Base-by-base conservation (phyloP, 2,888 invertebrate genomes). In the Mythimna ferrago region DNA sequence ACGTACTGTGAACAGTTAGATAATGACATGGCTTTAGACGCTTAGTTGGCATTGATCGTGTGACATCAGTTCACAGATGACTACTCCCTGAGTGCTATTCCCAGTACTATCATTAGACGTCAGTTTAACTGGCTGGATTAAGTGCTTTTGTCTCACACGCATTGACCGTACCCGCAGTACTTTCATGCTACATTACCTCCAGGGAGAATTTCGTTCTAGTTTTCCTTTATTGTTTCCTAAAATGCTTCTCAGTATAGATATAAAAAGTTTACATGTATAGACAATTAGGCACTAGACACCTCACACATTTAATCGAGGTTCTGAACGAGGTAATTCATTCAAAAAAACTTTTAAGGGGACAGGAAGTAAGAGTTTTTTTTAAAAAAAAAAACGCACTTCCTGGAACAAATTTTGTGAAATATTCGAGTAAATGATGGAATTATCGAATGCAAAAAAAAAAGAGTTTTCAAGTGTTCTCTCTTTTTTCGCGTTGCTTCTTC, bases 1-100 rank as follows among this genome's bases (percentile, higher is more conserved):
- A 9, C 16, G 21, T 21, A 21, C 19, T 6, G 7, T 53, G 11
- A 11, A 54, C 14, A n/a, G 26, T 38, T 35, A 19, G 54, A 32
- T 44, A 74, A 70, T 78, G 11, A 3, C 6, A 26, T 44, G 10
- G 32, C 61, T 57, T 69, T 32, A 62, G 21, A 48, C 21, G 76
- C 26, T 64, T 51, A 61, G 54, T 58, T 64, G 51, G 14, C 64
- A 72, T 79, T 76, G 76, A 79, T 72, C 51, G 53, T 54, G 38
- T 44, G 44, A 56, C 65, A 79, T 73, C 72, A 79, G 26, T 79
- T 73, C 51, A 76, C 73, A 51, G 54, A 76, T 57, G 73, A 71
- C 60, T 72, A 60, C 61, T 38, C 57, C 9, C 58, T 75, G 21
- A 7, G n/a, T 16, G 19, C 14, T 54, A 11, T n/a, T 44, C 53